These are phyloP conservation scores for Neodiprion pinetum DNA, from an alignment of 1,140 invertebrate species.

Conservation along the genomic window DNA sequence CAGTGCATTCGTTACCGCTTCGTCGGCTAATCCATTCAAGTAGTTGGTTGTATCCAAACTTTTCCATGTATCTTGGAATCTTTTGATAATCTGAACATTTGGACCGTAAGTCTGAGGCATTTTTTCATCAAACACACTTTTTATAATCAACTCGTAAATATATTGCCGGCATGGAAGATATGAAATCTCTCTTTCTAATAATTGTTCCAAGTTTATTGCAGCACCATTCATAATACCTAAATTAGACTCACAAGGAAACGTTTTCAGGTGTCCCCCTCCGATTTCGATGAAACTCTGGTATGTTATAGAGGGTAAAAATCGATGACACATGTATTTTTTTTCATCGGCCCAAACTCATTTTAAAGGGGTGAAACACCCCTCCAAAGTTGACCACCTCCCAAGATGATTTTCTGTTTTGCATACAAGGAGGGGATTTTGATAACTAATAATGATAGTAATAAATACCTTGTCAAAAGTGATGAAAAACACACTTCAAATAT, in stretches of 20 bases:
- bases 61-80: constrained; percentile 26
- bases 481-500: no score
- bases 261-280: no score
- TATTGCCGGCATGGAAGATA: constrained; percentile 30
- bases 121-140: constrained; percentile 26
- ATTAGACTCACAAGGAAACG: neutral
- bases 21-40: constrained; percentile 17
- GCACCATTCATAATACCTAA: neutral
- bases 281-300: no score
- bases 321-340: no score
- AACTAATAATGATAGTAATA: no score
- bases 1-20: constrained; percentile 15
- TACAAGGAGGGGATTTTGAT: no score
- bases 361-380: no score
- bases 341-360: no score
- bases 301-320: no score
- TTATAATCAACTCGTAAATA: constrained; percentile 31
- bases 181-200: constrained; percentile 22
- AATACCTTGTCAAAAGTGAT: no score
- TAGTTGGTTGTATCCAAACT: constrained; percentile 20
- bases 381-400: no score
- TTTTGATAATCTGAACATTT: constrained; percentile 28
- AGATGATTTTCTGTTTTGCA: no score
- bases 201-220: constrained; percentile 27
- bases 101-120: constrained; percentile 22